phyloP scores from a whole-genome alignment of 2,888 invertebrate genomes.

The Leptinotarsa haldemani region DNA sequence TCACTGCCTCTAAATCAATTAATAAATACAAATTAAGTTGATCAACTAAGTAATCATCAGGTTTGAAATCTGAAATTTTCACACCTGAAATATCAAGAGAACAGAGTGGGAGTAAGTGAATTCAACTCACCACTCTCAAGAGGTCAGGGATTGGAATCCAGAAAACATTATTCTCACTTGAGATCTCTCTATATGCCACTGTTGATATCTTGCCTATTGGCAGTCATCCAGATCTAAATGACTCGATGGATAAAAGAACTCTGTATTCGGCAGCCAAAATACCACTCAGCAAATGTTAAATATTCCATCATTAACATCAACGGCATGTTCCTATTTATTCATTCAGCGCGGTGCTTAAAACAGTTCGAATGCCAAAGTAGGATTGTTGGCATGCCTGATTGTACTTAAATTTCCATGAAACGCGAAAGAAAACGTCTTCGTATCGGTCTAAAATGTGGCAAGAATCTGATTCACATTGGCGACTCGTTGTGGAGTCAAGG shows the following conservation, averaged over 20 bases:
- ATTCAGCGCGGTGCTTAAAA: conserved; percentile 25
- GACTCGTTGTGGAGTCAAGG: conserved; percentile 1
- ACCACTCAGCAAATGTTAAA: conserved; percentile 34
- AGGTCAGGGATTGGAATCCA: too few relatives aligned
- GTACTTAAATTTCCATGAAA: conserved; percentile 29
- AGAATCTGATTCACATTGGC: conserved; percentile 12
- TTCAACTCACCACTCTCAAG: too few relatives aligned
- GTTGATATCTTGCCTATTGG: conserved; percentile 15
- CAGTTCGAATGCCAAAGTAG: conserved; percentile 20
- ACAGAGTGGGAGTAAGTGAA: too few relatives aligned
- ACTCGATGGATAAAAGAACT: conserved; percentile 26
- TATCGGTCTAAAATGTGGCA: conserved; percentile 21
- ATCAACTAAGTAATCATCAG: too few relatives aligned
- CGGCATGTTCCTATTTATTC: conserved; percentile 32
- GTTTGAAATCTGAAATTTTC: too few relatives aligned
- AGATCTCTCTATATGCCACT: background rate
- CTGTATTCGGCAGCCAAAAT: conserved; percentile 31
- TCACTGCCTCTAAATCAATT: too few relatives aligned
- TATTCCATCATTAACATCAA: conserved; percentile 32
- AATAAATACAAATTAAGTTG: too few relatives aligned
- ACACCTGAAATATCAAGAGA: too few relatives aligned
- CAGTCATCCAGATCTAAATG: conserved; percentile 27
- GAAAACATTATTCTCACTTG: too few relatives aligned
- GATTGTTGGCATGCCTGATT: conserved; percentile 22
- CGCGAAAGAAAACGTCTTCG: conserved; percentile 24